Evolutionary conservation across 2,797 vertebrate genomes (phyloP).

Genomic region (Eulemur albifrons): DNA sequence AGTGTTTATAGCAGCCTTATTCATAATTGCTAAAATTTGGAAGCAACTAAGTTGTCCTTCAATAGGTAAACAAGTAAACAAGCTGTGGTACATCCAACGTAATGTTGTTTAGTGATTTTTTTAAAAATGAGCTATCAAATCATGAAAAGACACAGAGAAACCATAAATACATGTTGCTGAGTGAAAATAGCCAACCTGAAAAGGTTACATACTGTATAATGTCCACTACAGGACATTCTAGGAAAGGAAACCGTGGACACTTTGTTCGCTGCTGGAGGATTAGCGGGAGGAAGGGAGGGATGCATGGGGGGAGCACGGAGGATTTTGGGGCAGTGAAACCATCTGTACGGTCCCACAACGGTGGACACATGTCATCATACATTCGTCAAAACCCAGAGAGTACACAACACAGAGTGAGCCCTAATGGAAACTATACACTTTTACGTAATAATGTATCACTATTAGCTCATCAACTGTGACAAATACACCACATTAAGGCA

Average conservation of each 20-base stretch:
- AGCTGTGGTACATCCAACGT: neutral
- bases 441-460: neutral
- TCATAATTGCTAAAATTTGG: neutral
- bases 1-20: neutral
- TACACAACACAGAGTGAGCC: neutral
- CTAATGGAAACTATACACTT: neutral
- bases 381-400: neutral
- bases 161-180: neutral
- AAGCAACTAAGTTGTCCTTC: neutral
- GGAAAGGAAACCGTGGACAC: neutral
- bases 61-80: neutral
- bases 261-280: neutral
- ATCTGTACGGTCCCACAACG: no score
- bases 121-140: neutral
- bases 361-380: neutral
- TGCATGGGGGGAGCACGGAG: no score
- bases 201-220: neutral
- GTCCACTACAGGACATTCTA: neutral
- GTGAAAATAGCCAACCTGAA: neutral
- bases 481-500: neutral
- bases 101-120: neutral
- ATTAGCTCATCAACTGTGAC: neutral
- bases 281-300: neutral
- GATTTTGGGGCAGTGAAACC: neutral
- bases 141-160: neutral